Conservation (phyloP, 2,888 invertebrate species). For the Matsumyia berberina region DNA sequence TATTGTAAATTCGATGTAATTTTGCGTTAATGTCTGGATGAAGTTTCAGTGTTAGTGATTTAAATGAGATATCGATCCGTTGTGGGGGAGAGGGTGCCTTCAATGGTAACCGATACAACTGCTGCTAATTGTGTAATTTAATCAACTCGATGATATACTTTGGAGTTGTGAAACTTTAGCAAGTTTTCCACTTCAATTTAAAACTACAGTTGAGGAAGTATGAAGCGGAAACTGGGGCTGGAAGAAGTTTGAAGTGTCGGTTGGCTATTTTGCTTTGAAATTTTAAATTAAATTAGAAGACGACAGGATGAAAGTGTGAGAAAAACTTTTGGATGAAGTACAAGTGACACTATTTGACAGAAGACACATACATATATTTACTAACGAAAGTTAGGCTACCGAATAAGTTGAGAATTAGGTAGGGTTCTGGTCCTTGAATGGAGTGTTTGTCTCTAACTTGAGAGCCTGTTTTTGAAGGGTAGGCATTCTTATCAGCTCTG, state of each 20-base stretch:
- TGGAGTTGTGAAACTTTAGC: not conserved
- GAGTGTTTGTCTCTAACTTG: no score
- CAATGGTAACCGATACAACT: constrained; percentile 37
- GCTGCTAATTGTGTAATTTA: constrained; percentile 35
- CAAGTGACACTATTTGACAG: no score
- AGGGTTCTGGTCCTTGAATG: no score
- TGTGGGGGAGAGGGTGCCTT: not conserved
- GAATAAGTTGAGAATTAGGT: no score
- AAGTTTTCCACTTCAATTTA: constrained; percentile 32
- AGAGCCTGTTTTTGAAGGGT: no score
- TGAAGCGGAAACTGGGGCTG: not conserved
- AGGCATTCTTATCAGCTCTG: no score
- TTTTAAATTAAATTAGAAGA: not conserved
- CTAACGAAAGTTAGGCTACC: no score
- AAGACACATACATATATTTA: no score
- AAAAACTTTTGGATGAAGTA: not conserved
- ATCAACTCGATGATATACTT: constrained; percentile 1
- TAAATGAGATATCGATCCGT: constrained; percentile 3
- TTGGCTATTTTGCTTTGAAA: not conserved
- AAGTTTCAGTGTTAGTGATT: not conserved
- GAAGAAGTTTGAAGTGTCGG: constrained; percentile 1
- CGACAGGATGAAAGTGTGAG: not conserved
- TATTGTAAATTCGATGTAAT: not conserved
- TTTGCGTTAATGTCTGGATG: not conserved
- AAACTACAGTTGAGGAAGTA: constrained; percentile 9